Conservation (phyloP, 2,888 invertebrate species). For the Venusia cambrica region DNA sequence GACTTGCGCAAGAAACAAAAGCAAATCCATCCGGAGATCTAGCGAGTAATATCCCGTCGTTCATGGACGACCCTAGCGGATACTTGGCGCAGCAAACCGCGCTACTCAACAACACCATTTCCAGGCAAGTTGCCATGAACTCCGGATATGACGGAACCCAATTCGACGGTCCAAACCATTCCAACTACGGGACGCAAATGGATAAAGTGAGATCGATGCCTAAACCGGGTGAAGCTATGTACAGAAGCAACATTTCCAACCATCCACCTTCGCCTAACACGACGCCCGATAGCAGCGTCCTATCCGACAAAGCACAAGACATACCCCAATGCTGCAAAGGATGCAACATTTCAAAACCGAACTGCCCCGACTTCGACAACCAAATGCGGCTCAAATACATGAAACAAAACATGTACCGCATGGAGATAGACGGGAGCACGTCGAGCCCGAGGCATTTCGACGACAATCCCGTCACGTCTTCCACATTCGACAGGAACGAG, state of each 20-base stretch:
- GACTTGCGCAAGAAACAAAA: conserved; percentile 60
- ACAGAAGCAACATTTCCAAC: conserved; percentile 59
- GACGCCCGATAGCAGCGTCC: conserved; percentile 71
- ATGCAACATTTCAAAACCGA: conserved; percentile 68
- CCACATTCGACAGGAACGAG: conserved; percentile 84
- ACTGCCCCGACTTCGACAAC: conserved; percentile 59
- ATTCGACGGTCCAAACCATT: conserved; percentile 47
- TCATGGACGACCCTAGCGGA: conserved; percentile 95
- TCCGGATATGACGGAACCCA: conserved; percentile 55
- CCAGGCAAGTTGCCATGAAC: conserved; percentile 81
- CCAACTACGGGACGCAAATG: conserved; percentile 40
- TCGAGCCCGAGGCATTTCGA: conserved; percentile 80
- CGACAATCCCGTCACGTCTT: conserved; percentile 85
- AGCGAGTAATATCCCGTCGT: conserved; percentile 86
- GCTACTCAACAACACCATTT: conserved; percentile 90
- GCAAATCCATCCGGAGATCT: conserved; percentile 67
- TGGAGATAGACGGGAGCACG: conserved; percentile 75
- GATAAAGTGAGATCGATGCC: conserved; percentile 50
- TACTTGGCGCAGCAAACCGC: conserved; percentile 95
- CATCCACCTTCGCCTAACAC: conserved; percentile 66
- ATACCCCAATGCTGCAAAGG: conserved; percentile 76
- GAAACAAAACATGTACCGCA: conserved; percentile 64
- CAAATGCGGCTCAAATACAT: conserved; percentile 62
- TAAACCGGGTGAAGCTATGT: conserved; percentile 52
- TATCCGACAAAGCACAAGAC: conserved; percentile 59